Evolutionary conservation across 2,888 invertebrate genomes (phyloP).

Genomic region (Muschampia plurimacula): DNA sequence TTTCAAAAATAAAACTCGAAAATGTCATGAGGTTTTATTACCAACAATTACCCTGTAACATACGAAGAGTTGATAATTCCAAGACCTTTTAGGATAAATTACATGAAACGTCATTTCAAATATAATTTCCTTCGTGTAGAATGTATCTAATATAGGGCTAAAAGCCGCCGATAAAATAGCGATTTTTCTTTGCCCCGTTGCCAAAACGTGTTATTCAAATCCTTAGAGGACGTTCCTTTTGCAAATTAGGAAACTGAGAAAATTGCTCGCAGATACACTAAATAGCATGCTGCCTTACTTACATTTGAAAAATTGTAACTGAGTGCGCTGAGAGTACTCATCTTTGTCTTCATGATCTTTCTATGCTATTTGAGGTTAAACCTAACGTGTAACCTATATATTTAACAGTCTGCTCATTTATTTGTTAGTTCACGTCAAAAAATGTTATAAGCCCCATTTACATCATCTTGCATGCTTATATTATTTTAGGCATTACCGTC

Average conservation of each 20-base stretch:
- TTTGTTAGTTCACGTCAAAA: too few species aligned
- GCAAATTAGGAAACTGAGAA: not conserved
- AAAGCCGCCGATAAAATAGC: not conserved
- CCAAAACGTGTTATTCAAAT: slow-evolving; percentile 5
- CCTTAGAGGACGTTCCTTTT: not conserved
- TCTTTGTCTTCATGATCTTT: too few species aligned
- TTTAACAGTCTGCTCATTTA: too few species aligned
- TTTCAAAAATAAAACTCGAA: not conserved
- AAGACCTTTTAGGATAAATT: not conserved
- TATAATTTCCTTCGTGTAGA: not conserved
- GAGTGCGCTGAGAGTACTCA: too few species aligned
- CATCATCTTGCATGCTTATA: too few species aligned
- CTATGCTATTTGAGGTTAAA: too few species aligned
- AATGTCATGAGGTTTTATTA: not conserved
- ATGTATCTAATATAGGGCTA: not conserved
- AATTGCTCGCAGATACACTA: not conserved
- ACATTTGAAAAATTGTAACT: too few species aligned
- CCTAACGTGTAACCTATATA: too few species aligned
- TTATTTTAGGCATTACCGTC: too few species aligned
- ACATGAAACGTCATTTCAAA: not conserved
- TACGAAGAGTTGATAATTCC: not conserved
- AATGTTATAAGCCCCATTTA: too few species aligned
- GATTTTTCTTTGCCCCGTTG: slow-evolving; percentile 1
- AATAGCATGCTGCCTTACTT: too few species aligned
- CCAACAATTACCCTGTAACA: not conserved